phyloP scores from a whole-genome alignment of 1,140 invertebrate genomes.

The Drosophila virilis region DNA sequence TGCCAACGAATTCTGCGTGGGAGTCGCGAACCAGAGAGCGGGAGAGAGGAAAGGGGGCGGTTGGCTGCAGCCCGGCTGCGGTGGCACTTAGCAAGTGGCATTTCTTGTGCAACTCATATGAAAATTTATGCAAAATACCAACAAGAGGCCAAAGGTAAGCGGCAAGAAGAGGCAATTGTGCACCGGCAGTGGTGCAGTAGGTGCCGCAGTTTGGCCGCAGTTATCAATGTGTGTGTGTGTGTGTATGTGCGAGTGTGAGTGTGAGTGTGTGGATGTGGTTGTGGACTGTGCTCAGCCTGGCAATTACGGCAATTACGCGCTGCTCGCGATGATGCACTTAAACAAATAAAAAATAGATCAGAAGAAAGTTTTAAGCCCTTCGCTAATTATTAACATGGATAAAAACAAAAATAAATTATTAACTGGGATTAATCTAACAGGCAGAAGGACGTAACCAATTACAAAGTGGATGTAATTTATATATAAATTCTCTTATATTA shows the following conservation, averaged over 20 bases:
- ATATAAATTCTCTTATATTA: no score
- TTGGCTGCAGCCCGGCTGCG: neutral
- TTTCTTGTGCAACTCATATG: constrained; percentile 33
- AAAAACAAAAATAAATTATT: neutral
- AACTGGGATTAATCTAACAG: no score
- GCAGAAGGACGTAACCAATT: no score
- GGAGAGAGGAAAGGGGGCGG: neutral
- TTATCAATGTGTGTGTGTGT: no score
- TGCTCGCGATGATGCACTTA: neutral
- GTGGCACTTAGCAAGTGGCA: constrained; percentile 19
- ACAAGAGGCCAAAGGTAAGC: constrained; percentile 24
- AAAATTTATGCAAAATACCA: constrained; percentile 31
- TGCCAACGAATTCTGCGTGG: neutral
- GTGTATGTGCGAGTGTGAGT: no score
- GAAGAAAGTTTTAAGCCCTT: neutral
- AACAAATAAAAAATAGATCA: neutral
- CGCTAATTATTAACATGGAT: neutral
- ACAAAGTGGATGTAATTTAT: no score
- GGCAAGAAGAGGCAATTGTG: no score
- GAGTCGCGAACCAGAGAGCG: neutral
- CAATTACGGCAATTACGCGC: constrained; percentile 6
- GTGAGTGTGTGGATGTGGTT: no score
- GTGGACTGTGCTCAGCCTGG: neutral
- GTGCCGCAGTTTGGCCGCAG: no score
- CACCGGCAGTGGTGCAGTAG: no score